Conservation (phyloP, 2,113 vertebrate species). For the Xerus inauris region DNA sequence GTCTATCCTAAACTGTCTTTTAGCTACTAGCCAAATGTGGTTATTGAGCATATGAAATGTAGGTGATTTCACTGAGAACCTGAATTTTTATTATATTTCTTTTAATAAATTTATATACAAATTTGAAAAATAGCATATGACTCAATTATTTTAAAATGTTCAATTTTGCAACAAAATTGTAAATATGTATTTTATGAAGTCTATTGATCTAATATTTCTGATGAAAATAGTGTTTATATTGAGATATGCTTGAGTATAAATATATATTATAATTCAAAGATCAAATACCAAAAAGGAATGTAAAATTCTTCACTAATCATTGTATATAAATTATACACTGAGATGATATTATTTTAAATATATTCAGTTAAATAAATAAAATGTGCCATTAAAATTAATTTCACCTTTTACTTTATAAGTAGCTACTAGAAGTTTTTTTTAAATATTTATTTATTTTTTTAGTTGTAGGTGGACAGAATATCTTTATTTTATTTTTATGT, state of each 20-base stretch:
- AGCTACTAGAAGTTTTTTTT: slow-evolving; percentile 22
- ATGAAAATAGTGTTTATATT: slow-evolving; percentile 58
- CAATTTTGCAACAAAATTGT: slow-evolving; percentile 30
- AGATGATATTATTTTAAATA: not conserved
- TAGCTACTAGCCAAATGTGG: not conserved
- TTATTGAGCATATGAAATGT: slow-evolving; percentile 19
- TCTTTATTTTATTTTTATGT: too few species aligned
- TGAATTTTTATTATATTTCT: slow-evolving; percentile 17
- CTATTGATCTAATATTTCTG: slow-evolving; percentile 1
- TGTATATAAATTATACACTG: not conserved
- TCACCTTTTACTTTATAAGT: slow-evolving; percentile 6
- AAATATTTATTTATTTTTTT: too few species aligned
- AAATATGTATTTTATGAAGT: not conserved
- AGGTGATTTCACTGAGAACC: not conserved
- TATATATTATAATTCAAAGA: slow-evolving; percentile 2
- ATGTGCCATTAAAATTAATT: not conserved
- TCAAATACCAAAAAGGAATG: not conserved
- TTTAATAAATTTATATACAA: slow-evolving; percentile 40
- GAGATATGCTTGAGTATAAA: slow-evolving; percentile 1
- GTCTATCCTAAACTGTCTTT: not conserved
- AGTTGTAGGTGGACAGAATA: too few species aligned
- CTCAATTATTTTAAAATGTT: slow-evolving; percentile 16
- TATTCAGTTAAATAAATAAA: slow-evolving; percentile 42
- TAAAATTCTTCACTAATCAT: slow-evolving; percentile 22
- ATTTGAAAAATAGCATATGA: slow-evolving; percentile 1